Conservation (phyloP, 1,140 invertebrate species). For the Coenobita brevimanus region DNA sequence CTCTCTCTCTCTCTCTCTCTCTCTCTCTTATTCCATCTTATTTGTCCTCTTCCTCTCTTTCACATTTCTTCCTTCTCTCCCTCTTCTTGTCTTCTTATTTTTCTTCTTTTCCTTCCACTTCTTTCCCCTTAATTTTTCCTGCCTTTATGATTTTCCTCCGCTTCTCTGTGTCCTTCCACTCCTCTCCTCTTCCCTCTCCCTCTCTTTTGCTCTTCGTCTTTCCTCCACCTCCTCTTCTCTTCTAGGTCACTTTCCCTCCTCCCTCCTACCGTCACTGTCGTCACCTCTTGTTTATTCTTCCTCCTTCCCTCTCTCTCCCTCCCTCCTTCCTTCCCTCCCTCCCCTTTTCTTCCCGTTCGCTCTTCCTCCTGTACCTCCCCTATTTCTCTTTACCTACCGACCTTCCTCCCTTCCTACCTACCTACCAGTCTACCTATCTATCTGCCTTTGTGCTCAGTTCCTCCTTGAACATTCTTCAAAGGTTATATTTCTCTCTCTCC, state of each 20-base stretch:
- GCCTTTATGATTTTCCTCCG: no score
- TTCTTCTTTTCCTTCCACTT: no score
- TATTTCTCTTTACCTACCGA: not conserved
- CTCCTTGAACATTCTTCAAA: no score
- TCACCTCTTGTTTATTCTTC: not conserved
- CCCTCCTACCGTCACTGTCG: no score
- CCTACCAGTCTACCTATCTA: not conserved
- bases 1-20: not conserved
- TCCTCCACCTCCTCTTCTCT: not conserved
- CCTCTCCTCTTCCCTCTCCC: not conserved
- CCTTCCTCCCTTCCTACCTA: not conserved
- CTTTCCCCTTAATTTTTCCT: no score
- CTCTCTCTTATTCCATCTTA: not conserved
- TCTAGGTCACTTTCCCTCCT: not conserved
- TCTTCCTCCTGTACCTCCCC: not conserved
- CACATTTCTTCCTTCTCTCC: not conserved
- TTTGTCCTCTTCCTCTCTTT: not conserved
- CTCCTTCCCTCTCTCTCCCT: not conserved
- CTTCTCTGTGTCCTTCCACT: no score
- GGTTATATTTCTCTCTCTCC: no score
- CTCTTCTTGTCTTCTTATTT: not conserved
- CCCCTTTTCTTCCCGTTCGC: not conserved
- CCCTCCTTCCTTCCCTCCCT: not conserved
- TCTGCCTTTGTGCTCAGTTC: not conserved
- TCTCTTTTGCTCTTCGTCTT: not conserved